Evolutionary conservation across 2,113 vertebrate genomes (phyloP), one percentile per base, ranked within the genome.

Genomic region (Atractosteus spatula): DNA sequence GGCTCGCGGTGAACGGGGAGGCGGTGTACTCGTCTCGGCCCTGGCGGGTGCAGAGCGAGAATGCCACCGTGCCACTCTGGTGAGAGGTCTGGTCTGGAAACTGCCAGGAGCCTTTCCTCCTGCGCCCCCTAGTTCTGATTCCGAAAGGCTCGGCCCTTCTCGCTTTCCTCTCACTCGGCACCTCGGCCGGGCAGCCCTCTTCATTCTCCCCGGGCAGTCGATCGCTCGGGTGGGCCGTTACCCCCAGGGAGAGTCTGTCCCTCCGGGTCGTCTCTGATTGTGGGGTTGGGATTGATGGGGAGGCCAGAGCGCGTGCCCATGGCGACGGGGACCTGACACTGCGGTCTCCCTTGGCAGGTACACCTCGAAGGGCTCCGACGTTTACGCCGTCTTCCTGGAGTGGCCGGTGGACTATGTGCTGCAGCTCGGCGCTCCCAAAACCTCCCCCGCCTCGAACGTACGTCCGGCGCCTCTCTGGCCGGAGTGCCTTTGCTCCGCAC

Each of bases 21-120:
- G 96, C 96, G 0, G 95, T 99, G 77, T 99, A 97, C 47, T 86
- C 85, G 41, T 92, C 94, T 0, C 91, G 82, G 70, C 95, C 96
- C 0, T 99, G 97, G 97, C 90, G 93, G 71, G 84, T 94, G 4
- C 96, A 97, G 74, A 4, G 12, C 2, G 97, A 98, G 68, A 97
- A 94, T 79, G 47, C 71, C 54, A 87, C 85, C 2, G 69, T 83
- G 2, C 77, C 71, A 0, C 61, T 95, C 8, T 96, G 96, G 97
- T 99, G 80, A 90, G 93, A 29, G 7, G 12, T 51, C 0, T 66
- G 0, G 2, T 71, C 13, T 70, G 84, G 87, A 84, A 70, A 87
- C 88, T 44, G 74, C 78, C 13, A 84, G 83, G 76, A 77, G 68
- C 29, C 0, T 6, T 12, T 17, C 56, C 3, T 78, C 86, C 7